A percentile compares a stretch with the other conserved stretches of the same genome.
These are phyloP conservation scores for Pherbina coryleti DNA, from an alignment of 2,888 invertebrate genomes.

Conservation along the genomic window DNA sequence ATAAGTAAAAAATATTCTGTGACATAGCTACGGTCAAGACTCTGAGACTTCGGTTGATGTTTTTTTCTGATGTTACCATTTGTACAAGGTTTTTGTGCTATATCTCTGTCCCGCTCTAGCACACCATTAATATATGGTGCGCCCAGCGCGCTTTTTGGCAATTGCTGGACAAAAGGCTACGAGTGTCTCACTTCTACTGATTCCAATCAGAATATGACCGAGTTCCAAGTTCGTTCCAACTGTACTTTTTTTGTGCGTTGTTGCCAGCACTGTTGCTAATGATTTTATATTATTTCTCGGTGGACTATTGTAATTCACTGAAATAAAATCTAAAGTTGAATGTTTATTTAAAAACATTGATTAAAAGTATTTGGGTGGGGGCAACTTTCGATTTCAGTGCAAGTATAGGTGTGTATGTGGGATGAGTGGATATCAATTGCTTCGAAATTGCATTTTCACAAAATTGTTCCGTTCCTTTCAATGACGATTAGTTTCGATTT, in stretches of 20 bases:
- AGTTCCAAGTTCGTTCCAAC: constrained; percentile 41
- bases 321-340: background rate
- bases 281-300: background rate
- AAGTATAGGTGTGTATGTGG: too few relatives aligned
- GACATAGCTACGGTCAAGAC: background rate
- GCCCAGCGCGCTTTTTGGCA: constrained; percentile 45
- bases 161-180: constrained; percentile 17
- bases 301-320: background rate
- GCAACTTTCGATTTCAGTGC: too few relatives aligned
- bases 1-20: background rate
- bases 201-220: constrained; percentile 39
- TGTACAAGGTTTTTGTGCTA: constrained; percentile 56
- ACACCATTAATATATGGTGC: constrained; percentile 34
- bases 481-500: too few relatives aligned
- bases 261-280: background rate
- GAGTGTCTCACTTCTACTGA: constrained; percentile 33
- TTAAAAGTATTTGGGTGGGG: too few relatives aligned
- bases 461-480: too few relatives aligned
- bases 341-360: background rate
- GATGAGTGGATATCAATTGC: too few relatives aligned
- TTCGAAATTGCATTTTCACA: too few relatives aligned
- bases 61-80: constrained; percentile 47
- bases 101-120: constrained; percentile 43
- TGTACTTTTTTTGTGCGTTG: constrained; percentile 39
- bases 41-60: background rate